phyloP scores from a whole-genome alignment of 2,797 vertebrate genomes.

The Vireo griseus region DNA sequence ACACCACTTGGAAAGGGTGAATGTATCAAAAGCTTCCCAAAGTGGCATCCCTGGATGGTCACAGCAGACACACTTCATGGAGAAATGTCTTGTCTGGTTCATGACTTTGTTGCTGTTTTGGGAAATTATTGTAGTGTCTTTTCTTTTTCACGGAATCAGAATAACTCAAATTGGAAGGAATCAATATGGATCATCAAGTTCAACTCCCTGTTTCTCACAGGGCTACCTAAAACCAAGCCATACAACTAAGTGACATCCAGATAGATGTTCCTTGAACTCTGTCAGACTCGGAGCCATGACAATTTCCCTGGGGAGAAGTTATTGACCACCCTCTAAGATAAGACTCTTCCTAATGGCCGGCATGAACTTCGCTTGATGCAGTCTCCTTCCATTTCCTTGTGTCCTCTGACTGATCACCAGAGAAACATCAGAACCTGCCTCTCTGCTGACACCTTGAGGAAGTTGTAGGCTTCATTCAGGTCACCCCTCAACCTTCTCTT shows the following conservation, averaged over 20 bases:
- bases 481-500: neutral
- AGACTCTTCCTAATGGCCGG: neutral
- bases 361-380: neutral
- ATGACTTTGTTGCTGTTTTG: neutral
- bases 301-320: accelerated
- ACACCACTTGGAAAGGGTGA: neutral
- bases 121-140: neutral
- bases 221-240: neutral
- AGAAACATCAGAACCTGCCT: neutral
- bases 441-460: neutral
- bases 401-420: accelerated
- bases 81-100: neutral
- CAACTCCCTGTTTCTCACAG: neutral
- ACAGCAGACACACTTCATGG: neutral
- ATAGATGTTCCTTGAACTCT: neutral
- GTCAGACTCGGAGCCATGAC: neutral
- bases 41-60: neutral
- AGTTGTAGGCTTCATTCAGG: accelerated
- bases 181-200: neutral
- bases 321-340: accelerated
- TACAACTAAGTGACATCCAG: neutral
- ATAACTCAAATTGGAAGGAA: neutral
- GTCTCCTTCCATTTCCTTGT: neutral
- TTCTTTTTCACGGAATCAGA: neutral
- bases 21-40: neutral